Evolutionary conservation across 2,888 invertebrate species (phyloP).

Genomic region (Leptinotarsa haldemani): DNA sequence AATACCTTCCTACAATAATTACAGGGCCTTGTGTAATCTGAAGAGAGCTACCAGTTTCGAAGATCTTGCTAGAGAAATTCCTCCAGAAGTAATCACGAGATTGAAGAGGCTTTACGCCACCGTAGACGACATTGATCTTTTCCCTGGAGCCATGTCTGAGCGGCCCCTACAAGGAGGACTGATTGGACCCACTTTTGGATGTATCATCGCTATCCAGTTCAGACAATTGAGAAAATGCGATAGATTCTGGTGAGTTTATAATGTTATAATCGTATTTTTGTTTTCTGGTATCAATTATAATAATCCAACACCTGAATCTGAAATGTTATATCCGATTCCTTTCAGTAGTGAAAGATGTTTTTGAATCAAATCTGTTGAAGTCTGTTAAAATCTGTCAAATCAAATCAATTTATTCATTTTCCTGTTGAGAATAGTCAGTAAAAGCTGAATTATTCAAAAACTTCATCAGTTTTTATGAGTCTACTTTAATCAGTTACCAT

Average conservation of each 20-base stretch:
- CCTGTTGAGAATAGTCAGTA: no score
- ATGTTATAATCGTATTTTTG: no score
- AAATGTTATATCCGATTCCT: no score
- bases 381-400: no score
- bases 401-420: no score
- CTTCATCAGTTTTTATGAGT: no score
- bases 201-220: conserved; percentile 95
- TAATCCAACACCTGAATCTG: no score
- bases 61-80: conserved; percentile 88
- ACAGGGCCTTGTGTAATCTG: conserved; percentile 89
- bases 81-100: conserved; percentile 82
- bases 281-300: no score
- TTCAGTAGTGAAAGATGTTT: no score
- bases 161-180: conserved; percentile 88
- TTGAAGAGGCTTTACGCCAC: conserved; percentile 85
- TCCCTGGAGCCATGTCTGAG: conserved; percentile 95
- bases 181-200: conserved; percentile 94
- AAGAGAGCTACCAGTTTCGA: conserved; percentile 87
- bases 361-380: no score
- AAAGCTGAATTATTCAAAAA: no score
- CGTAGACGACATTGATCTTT: conserved; percentile 96
- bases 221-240: conserved; percentile 91
- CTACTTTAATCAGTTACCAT: no score
- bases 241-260: conserved; percentile 81
- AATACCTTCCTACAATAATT: conserved; percentile 89